Conservation (phyloP, 2,888 invertebrate species). For the Poecilus cupreus region DNA sequence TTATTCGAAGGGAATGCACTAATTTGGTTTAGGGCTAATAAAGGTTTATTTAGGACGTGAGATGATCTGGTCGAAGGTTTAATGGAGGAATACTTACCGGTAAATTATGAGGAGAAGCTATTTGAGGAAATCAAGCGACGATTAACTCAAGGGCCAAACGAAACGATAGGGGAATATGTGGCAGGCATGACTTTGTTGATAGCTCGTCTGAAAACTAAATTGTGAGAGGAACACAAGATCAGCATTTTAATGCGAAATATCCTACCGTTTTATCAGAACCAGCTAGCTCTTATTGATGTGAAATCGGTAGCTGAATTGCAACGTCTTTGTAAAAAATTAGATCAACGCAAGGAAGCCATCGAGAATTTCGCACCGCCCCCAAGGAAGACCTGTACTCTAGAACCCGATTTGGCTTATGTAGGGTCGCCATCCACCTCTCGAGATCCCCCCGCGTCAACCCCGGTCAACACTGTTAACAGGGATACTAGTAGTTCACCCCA, state of each 20-base stretch:
- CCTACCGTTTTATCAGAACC: neutral
- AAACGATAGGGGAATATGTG: neutral
- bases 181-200: neutral
- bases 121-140: conserved; percentile 20
- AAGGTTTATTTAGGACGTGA: neutral
- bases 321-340: neutral
- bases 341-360: neutral
- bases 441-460: neutral
- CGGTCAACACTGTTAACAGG: neutral
- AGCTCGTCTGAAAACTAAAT: neutral
- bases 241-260: neutral
- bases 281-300: neutral
- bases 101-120: conserved; percentile 11
- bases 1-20: conserved; percentile 1
- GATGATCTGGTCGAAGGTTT: neutral
- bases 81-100: neutral
- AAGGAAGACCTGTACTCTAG: neutral
- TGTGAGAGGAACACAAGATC: conserved; percentile 40
- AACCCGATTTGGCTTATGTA: conserved; percentile 5
- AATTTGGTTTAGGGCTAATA: conserved; percentile 20
- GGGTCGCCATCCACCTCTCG: neutral
- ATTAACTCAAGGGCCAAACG: conserved; percentile 29
- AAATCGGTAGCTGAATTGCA: neutral
- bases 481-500: neutral
- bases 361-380: neutral